Base-by-base conservation (phyloP, 2,888 invertebrate species). In the Ophioninae sp. region DNA sequence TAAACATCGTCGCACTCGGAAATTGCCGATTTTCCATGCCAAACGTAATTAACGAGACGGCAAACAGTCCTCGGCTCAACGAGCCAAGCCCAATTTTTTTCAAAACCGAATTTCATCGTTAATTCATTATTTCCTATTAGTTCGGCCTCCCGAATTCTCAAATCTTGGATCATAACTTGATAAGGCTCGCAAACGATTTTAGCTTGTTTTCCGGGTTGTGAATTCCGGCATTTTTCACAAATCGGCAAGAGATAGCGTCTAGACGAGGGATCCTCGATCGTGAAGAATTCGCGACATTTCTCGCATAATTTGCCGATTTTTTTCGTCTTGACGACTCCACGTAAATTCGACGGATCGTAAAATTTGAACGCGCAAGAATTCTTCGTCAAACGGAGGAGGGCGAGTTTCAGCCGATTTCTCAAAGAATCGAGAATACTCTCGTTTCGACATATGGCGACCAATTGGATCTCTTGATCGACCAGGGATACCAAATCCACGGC, bases 11-110 rank as follows among this genome's bases (percentile, higher is more conserved):
- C 94, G 90, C 95, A 95, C 89, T 97, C 97, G 87, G 97, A 97
- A 62, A 98, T 94, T 0, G 96, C 96, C 0, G 98, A 98, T 93
- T 96, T 97, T 0, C 96, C 95, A 90, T 97, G 97, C 98, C 98
- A 98, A 83, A 98, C 95, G 87, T 96, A 96, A 88, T 96, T 97
- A 7, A 98, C 96, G 81, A 99, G 95, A 89, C 96, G 96, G 89
- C 96, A 95, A 85, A 98, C 94, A 90, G 98, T 97, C 87, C 95
- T 95, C 86, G 96, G 96, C 90, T 97, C 96, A 70, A 97, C 93
- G 10, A 96, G 95, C 91, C 97, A 98, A 3, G 97, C 97, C 64
- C 61, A 7, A 44, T 75, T 62, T 57, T 56, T 10, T 72, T 21
- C 6, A 61, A 50, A 39, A 73, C 37, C 13, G 62, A 69, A 13